Evolutionary conservation across 2,888 invertebrate species (phyloP).

Genomic region (Diaprepes abbreviatus): DNA sequence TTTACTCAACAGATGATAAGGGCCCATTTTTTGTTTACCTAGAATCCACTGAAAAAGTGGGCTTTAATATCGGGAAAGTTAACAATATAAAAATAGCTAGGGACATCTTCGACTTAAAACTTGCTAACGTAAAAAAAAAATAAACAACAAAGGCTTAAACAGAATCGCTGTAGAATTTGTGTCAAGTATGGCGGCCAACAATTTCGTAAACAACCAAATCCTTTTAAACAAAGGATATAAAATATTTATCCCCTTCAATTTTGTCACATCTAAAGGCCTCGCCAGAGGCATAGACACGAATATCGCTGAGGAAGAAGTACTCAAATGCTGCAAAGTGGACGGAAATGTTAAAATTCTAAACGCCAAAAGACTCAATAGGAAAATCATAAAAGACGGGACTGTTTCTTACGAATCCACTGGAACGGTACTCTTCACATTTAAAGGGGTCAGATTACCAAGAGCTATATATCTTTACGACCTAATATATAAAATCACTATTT

Average conservation of each 20-base stretch:
- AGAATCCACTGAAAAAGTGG: no score
- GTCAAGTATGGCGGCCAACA: not conserved
- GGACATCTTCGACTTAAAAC: conserved; percentile 4
- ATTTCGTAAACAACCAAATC: not conserved
- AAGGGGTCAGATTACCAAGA: not conserved
- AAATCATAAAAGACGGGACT: not conserved
- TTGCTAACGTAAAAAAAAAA: not conserved
- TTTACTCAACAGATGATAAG: no score
- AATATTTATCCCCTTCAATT: conserved; percentile 8
- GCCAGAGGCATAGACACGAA: not conserved
- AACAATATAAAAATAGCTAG: conserved; percentile 10
- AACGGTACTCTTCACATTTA: conserved; percentile 11
- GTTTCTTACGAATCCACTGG: conserved; percentile 3
- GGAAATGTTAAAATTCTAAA: no score
- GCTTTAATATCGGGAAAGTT: no score
- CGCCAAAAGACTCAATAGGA: conserved; percentile 11
- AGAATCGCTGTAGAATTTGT: conserved; percentile 13
- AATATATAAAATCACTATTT: not conserved
- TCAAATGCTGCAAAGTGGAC: no score
- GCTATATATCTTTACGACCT: not conserved
- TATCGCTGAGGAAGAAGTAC: not conserved
- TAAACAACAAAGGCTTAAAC: conserved; percentile 11
- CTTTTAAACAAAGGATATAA: no score
- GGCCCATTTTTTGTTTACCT: no score
- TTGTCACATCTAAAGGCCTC: conserved; percentile 17